These are phyloP conservation scores for Oscheius sp. DNA, from an alignment of 2,888 invertebrate species.

Conservation along the genomic window DNA sequence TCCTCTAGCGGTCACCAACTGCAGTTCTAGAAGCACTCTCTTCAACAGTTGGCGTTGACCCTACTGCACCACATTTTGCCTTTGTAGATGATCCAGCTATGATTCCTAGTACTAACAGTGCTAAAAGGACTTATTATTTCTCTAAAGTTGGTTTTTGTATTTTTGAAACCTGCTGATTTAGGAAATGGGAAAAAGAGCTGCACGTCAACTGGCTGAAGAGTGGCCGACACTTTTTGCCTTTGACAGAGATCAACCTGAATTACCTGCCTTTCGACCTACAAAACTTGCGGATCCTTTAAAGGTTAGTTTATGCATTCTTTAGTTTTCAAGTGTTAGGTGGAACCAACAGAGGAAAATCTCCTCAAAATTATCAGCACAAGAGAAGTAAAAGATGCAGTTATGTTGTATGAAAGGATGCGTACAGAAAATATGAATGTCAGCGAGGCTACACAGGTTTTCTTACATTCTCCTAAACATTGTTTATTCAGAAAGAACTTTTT, in stretches of 20 bases:
- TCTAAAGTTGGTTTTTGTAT: constrained; percentile 52
- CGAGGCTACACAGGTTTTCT: constrained; percentile 39
- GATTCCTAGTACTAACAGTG: constrained; percentile 60
- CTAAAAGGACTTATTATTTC: constrained; percentile 62
- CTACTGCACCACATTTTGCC: constrained; percentile 88
- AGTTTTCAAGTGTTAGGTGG: constrained; percentile 43
- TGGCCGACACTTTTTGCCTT: constrained; percentile 73
- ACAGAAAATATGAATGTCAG: constrained; percentile 55
- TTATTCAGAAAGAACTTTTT: constrained; percentile 58
- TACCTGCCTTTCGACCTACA: constrained; percentile 66
- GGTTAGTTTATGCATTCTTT: constrained; percentile 17
- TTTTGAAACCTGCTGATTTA: constrained; percentile 20
- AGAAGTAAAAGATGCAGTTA: constrained; percentile 60
- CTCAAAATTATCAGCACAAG: constrained; percentile 51
- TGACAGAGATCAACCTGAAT: constrained; percentile 69
- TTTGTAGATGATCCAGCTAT: constrained; percentile 88
- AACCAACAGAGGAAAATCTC: constrained; percentile 61
- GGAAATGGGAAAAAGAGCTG: constrained; percentile 70
- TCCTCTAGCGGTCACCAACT: constrained; percentile 81
- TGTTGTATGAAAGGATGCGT: constrained; percentile 66
- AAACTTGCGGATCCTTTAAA: constrained; percentile 58
- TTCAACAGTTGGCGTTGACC: constrained; percentile 83
- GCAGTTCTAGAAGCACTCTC: constrained; percentile 84
- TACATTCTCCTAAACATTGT: neutral
- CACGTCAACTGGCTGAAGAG: constrained; percentile 68